Evolutionary conservation across 2,888 invertebrate species (phyloP), one percentile per base, ranked within the genome.

Genomic region (Frankliniella intonsa): DNA sequence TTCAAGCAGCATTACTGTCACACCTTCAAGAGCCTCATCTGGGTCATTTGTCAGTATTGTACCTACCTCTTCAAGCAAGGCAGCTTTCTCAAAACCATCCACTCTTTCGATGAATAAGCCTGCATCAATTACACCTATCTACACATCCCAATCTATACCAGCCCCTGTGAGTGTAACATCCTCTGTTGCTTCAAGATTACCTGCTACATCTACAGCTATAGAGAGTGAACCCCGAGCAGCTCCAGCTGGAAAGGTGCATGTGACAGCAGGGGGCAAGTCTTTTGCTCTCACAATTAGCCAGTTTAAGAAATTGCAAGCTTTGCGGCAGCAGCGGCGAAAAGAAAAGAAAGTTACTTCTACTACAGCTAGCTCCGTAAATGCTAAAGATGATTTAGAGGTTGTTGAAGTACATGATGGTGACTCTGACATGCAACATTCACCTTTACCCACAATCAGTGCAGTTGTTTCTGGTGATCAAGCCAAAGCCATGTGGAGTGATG

Each of bases 221-320:
- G 25, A 22, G 9, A 76, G 25, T 25, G 25, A 76, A 10, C 3
- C 69, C 9, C 22, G 25, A 55, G 14, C 55, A 55, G 55, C 55
- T 76, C 62, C 62, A 17, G 19, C 62, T n/a, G 55, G 55, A 14
- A 76, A 22, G 69, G 69, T 94, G n/a, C 93, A 94, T 86, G 93
- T 93, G 0, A 92, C 93, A 86, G 93, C 94, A 0, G 92, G 93
- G 0, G 94, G 94, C n/a, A 93, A 93, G 86, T 92, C 94, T 0
- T 94, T 93, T 87, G 55, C 82, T n/a, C 69, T 76, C 9, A 76
- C 69, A 5, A 76, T 76, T 11, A 22, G 12, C 10, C 22, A n/a
- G 12, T 76, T 22, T 25, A 76, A 76, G 69, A 76, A 76, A 22
- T 76, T 76, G 25, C n/a, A 76, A 76, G 69, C 69, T 0, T 22